phyloP scores from a whole-genome alignment of 2,888 invertebrate species.

The Drosophila anceps region DNA sequence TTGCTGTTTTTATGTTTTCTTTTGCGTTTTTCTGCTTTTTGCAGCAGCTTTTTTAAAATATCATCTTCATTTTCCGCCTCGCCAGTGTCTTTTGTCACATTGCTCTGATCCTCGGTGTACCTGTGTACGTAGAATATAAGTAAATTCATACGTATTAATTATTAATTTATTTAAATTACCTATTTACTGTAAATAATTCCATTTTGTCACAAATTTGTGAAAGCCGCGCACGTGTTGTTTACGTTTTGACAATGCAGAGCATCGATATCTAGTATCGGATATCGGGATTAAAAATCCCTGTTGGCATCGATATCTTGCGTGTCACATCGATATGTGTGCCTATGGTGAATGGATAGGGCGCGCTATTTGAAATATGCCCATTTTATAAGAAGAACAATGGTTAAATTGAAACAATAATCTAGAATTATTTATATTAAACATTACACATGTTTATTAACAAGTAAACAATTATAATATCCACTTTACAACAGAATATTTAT shows the following conservation, averaged over 20 bases:
- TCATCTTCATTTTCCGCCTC: constrained; percentile 85
- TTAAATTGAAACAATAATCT: not conserved
- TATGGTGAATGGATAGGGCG: constrained; percentile 2
- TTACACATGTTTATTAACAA: not conserved
- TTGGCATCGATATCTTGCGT: not conserved
- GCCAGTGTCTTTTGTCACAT: constrained; percentile 11
- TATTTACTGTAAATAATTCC: constrained; percentile 90
- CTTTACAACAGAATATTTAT: not conserved
- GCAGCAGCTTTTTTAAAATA: constrained; percentile 87
- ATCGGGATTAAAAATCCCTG: not conserved
- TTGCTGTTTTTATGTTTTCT: constrained; percentile 76
- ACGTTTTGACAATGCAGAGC: constrained; percentile 37
- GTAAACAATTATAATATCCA: not conserved
- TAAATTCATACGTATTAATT: not conserved
- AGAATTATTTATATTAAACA: not conserved
- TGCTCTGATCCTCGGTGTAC: constrained; percentile 54
- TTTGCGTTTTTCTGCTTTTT: constrained; percentile 87
- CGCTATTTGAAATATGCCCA: constrained; percentile 18
- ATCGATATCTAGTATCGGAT: constrained; percentile 38
- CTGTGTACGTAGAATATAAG: constrained; percentile 9
- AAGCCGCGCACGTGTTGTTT: constrained; percentile 70
- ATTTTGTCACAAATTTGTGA: constrained; percentile 83
- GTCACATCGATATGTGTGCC: constrained; percentile 1
- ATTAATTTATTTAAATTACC: constrained; percentile 85
- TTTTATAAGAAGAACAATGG: not conserved